Base-by-base conservation (phyloP, 2,113 vertebrate genomes). In the Antigone vipio region DNA sequence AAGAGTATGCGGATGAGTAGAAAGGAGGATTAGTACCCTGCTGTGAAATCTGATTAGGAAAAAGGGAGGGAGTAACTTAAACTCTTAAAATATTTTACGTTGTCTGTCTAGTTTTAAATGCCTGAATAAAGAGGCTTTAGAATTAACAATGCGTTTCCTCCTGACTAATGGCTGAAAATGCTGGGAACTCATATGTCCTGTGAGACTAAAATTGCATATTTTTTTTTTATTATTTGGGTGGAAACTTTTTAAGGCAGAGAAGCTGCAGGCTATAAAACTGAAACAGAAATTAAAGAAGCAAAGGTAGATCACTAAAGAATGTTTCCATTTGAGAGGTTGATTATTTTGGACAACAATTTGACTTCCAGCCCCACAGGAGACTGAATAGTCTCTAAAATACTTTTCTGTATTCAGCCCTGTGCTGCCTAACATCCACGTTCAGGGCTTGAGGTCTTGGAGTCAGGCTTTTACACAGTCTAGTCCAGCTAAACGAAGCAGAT, bases 1-100 rank as follows among this genome's bases (percentile, higher is more conserved):
- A 89, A 94, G 76, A 90, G 69, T 92, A 71, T 56, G 64, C 83
- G 90, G 71, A 92, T 82, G 59, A 93, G 75, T 91, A 84, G 83
- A 89, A 95, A 77, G 95, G 68, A 89, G 88, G 63, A 95, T 96
- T 95, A 94, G 85, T 76, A 56, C 63, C 92, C 72, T 90, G 85
- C 93, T 96, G 90, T 86, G 96, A 91, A 94, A 94, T 63, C 64
- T 96, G 67, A 94, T 96, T 91, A 91, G 88, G 64, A 93, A 84
- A 56, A 93, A 77, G 68, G 40, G 85, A 96, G 78, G 55, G 69
- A 88, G 53, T 68, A 93, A 92, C 73, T 83, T 85, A 71, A 95
- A 92, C 88, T 88, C 88, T 75, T 84, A 82, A 85, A 91, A 90
- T 88, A 89, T 87, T 96, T 96, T 80, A 79, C 84, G 40, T 63